Evolutionary conservation across 1,140 invertebrate species (phyloP).

Genomic region (Dendroctonus ponderosae): DNA sequence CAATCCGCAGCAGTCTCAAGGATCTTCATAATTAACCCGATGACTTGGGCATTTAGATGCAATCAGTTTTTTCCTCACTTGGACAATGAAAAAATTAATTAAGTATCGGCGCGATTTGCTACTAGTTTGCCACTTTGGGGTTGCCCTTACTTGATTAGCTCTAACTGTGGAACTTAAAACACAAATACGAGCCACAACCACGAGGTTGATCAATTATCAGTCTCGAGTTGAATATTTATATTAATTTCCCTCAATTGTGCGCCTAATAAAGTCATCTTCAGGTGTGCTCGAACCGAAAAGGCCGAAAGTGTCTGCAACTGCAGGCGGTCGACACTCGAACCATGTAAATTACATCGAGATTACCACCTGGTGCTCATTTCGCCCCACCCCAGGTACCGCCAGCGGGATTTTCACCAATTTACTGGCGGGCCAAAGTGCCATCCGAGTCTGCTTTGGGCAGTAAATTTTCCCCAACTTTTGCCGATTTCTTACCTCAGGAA

Average conservation of each 20-base stretch:
- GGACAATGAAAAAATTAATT: too few relatives aligned
- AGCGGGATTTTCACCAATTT: constrained; percentile 14
- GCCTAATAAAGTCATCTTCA: constrained; percentile 25
- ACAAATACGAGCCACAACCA: too few relatives aligned
- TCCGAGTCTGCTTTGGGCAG: neutral
- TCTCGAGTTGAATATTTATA: too few relatives aligned
- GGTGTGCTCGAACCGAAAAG: constrained; percentile 22
- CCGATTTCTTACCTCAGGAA: too few relatives aligned
- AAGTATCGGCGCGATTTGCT: too few relatives aligned
- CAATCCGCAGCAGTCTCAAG: constrained; percentile 1
- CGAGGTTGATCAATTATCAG: too few relatives aligned
- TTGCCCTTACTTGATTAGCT: too few relatives aligned
- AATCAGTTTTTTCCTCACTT: constrained; percentile 1
- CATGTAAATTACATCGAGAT: constrained; percentile 23
- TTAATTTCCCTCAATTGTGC: too few relatives aligned
- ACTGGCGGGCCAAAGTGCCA: constrained; percentile 2
- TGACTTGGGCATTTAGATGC: constrained; percentile 6
- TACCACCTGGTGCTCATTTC: constrained; percentile 21
- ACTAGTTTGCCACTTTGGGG: too few relatives aligned
- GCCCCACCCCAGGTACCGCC: constrained; percentile 3
- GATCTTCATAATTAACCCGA: constrained; percentile 7
- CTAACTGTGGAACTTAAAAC: too few relatives aligned
- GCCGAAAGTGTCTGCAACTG: constrained; percentile 6
- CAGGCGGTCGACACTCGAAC: constrained; percentile 20
- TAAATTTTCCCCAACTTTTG: too few relatives aligned